These are phyloP conservation scores for Sericinus montela DNA, from an alignment of 2,888 invertebrate species.

Conservation along the genomic window DNA sequence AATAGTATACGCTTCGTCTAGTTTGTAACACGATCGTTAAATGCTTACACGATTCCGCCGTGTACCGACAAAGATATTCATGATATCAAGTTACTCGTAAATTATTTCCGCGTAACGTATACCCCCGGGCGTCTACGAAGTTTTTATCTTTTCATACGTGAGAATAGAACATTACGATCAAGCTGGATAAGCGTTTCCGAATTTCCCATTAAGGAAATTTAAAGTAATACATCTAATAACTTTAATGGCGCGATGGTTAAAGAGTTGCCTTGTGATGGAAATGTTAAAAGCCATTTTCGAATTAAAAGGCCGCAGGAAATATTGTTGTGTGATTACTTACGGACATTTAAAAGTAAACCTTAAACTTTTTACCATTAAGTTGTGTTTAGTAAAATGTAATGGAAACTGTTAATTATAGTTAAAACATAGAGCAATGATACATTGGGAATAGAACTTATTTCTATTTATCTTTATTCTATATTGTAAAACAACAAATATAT, in stretches of 20 bases:
- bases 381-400: neutral
- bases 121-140: constrained; percentile 55
- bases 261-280: constrained; percentile 15
- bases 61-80: constrained; percentile 16
- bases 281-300: constrained; percentile 13
- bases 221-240: constrained; percentile 29
- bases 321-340: constrained; percentile 1
- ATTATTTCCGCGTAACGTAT: constrained; percentile 53
- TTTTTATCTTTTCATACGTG: constrained; percentile 68
- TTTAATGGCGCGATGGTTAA: constrained; percentile 26
- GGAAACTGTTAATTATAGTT: constrained; percentile 6
- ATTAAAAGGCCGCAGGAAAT: constrained; percentile 12
- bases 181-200: constrained; percentile 35
- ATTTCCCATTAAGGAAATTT: constrained; percentile 38
- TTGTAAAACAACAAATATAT: constrained; percentile 17
- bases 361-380: neutral
- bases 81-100: constrained; percentile 41
- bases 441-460: no score
- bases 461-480: no score
- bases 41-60: constrained; percentile 1
- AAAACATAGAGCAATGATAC: constrained; percentile 4
- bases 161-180: constrained; percentile 49
- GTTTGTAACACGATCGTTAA: constrained; percentile 15
- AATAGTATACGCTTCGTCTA: constrained; percentile 11
- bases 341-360: constrained; percentile 1